phyloP scores from a whole-genome alignment of 2,797 vertebrate genomes.

The Semaprochilodus insignis region DNA sequence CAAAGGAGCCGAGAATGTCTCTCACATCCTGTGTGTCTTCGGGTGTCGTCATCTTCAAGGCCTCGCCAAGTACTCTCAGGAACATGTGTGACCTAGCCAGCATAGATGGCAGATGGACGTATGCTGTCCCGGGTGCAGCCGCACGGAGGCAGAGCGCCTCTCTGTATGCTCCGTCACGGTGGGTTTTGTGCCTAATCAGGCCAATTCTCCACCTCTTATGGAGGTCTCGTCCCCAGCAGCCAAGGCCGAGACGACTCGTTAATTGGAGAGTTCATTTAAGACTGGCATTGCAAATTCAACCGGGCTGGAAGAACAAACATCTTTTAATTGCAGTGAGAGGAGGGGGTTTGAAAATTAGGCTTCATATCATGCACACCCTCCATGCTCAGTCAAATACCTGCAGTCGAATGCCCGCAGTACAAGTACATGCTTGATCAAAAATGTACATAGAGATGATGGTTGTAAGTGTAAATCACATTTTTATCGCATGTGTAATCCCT shows the following conservation, averaged over 20 bases:
- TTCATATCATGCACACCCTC: neutral
- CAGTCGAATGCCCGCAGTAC: neutral
- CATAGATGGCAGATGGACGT: neutral
- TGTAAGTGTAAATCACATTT: neutral
- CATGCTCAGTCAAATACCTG: constrained; percentile 4
- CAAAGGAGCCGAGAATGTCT: neutral
- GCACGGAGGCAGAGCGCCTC: constrained; percentile 68
- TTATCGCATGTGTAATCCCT: too few relatives aligned
- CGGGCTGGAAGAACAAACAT: constrained; percentile 46
- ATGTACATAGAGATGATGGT: neutral
- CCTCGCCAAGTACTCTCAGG: neutral
- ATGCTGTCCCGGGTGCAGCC: constrained; percentile 12
- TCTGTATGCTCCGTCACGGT: constrained; percentile 36
- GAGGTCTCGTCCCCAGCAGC: constrained; percentile 60
- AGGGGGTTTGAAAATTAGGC: constrained; percentile 53
- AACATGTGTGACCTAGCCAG: neutral
- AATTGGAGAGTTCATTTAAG: constrained; percentile 65
- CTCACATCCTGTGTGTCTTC: constrained; percentile 2
- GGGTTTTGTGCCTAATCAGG: constrained; percentile 55
- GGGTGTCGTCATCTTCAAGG: constrained; percentile 14
- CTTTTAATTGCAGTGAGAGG: constrained; percentile 60
- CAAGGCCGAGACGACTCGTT: constrained; percentile 48
- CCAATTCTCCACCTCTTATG: constrained; percentile 39
- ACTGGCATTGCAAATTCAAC: constrained; percentile 62
- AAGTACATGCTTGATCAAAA: neutral